Percentiles rank a stretch among this genome's conserved stretches.
Conservation (phyloP, 2,888 invertebrate genomes). For the Peribatodes rhomboidaria region DNA sequence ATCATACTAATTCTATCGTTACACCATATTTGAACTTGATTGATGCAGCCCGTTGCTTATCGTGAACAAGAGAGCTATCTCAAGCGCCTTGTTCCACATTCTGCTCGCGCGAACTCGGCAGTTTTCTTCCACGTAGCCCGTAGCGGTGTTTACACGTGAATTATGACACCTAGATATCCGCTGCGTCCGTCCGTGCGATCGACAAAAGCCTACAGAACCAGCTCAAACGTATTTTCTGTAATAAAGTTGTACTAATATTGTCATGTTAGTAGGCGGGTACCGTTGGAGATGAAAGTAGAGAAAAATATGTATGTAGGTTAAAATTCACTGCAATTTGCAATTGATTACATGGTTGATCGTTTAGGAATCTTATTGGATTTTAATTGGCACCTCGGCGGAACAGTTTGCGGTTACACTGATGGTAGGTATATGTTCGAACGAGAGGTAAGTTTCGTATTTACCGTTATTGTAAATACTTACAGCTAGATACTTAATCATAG, state of each 20-base stretch:
- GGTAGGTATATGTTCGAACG: constrained; percentile 27
- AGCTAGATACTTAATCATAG: constrained; percentile 12
- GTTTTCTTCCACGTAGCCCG: constrained; percentile 75
- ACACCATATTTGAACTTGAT: constrained; percentile 30
- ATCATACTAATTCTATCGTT: constrained; percentile 28
- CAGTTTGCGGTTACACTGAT: constrained; percentile 36
- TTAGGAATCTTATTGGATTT: constrained; percentile 72
- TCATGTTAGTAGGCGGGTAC: constrained; percentile 57
- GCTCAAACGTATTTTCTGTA: constrained; percentile 55
- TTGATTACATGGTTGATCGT: constrained; percentile 55
- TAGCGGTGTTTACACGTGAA: constrained; percentile 80
- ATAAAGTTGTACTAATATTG: constrained; percentile 58
- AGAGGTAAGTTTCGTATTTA: constrained; percentile 21
- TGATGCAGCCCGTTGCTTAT: constrained; percentile 21
- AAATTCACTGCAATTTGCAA: constrained; percentile 59
- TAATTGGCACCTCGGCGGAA: constrained; percentile 54
- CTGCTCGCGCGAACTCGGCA: constrained; percentile 54
- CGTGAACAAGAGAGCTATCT: constrained; percentile 46
- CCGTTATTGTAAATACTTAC: constrained; percentile 29
- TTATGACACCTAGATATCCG: constrained; percentile 71
- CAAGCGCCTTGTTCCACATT: constrained; percentile 66
- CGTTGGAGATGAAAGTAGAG: constrained; percentile 77
- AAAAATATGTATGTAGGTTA: constrained; percentile 60
- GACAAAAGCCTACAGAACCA: constrained; percentile 53
- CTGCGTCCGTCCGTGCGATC: constrained; percentile 52